These are phyloP conservation scores for Cebidichthys violaceus DNA, from an alignment of 2,113 vertebrate species.

Conservation along the genomic window DNA sequence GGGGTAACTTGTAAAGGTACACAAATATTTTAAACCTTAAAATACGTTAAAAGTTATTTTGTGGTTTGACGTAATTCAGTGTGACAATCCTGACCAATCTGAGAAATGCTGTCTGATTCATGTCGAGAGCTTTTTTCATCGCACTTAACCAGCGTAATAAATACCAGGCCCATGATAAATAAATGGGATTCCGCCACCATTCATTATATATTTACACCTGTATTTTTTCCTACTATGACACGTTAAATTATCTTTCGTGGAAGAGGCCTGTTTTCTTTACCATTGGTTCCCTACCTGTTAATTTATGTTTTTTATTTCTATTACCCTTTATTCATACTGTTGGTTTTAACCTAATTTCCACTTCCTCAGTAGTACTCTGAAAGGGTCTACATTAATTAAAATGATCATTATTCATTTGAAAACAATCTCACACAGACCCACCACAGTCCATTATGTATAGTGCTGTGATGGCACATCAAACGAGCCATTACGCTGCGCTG, in stretches of 20 bases:
- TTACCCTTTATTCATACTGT: not conserved
- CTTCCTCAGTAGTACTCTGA: conserved; percentile 12
- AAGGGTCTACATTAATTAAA: conserved; percentile 16
- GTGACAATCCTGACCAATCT: not conserved
- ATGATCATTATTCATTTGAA: conserved; percentile 41
- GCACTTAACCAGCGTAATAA: too few species aligned
- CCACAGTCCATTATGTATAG: conserved; percentile 32
- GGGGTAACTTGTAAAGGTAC: not conserved
- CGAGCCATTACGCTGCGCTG: conserved; percentile 57
- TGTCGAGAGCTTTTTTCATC: not conserved
- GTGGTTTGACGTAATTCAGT: not conserved
- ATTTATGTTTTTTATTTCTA: not conserved
- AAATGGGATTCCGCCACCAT: not conserved
- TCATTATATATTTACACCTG: not conserved
- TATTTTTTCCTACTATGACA: not conserved
- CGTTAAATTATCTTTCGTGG: not conserved
- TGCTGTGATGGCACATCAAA: conserved; percentile 70
- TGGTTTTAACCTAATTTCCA: not conserved
- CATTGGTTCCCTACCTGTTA: not conserved
- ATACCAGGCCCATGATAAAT: conserved; percentile 4
- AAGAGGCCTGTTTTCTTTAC: not conserved
- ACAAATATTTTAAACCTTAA: not conserved
- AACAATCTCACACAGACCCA: conserved; percentile 46
- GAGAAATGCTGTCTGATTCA: too few species aligned
- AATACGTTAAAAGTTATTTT: not conserved